Conservation (phyloP, 1,140 invertebrate genomes). For the Trachymyrmex cornetzi region DNA sequence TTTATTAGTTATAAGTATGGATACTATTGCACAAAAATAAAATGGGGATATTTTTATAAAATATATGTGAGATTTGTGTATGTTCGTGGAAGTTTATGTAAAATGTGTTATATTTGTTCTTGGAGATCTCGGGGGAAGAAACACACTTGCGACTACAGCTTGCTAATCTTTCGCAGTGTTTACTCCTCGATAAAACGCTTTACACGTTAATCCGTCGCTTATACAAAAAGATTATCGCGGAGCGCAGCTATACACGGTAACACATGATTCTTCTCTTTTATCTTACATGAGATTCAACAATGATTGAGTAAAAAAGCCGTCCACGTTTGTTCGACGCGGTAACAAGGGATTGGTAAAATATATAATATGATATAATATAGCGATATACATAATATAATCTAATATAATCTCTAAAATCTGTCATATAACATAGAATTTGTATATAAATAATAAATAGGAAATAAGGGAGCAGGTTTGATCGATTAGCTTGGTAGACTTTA, state of each 20-base stretch:
- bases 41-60: slow-evolving; percentile 44
- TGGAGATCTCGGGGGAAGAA: slow-evolving; percentile 62
- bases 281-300: slow-evolving; percentile 86
- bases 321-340: slow-evolving; percentile 79
- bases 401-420: slow-evolving; percentile 79
- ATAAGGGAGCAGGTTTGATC: slow-evolving; percentile 49
- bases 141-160: slow-evolving; percentile 78
- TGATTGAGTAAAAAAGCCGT: slow-evolving; percentile 85
- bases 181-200: slow-evolving; percentile 79
- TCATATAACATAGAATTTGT: slow-evolving; percentile 75
- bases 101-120: slow-evolving; percentile 8
- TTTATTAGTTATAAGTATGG: slow-evolving; percentile 44
- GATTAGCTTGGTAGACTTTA: slow-evolving; percentile 77
- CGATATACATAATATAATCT: slow-evolving; percentile 80
- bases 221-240: slow-evolving; percentile 82
- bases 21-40: slow-evolving; percentile 44
- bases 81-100: slow-evolving; percentile 19
- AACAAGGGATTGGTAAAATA: slow-evolving; percentile 85
- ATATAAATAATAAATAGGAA: slow-evolving; percentile 82
- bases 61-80: slow-evolving; percentile 23
- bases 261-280: slow-evolving; percentile 78
- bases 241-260: slow-evolving; percentile 84
- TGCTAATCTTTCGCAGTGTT: slow-evolving; percentile 81
- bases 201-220: slow-evolving; percentile 79
- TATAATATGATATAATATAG: slow-evolving; percentile 80